Base-by-base conservation (phyloP, 2,113 vertebrate species). In the Numenius arquata region DNA sequence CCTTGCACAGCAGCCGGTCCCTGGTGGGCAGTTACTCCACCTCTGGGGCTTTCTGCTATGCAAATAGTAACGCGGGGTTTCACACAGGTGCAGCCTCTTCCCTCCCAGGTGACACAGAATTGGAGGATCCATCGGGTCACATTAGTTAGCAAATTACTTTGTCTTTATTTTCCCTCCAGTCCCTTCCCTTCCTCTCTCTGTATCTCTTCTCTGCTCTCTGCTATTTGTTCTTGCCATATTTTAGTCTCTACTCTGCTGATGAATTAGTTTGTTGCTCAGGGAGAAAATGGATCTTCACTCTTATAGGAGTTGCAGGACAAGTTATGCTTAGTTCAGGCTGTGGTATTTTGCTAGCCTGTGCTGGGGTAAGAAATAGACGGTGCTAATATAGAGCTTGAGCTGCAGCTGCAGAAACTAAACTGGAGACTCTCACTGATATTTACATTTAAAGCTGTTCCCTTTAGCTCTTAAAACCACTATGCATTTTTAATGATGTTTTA, bases 221-320 rank as follows among this genome's bases (percentile, higher is more conserved):
- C 92, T 95, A 74, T 96, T 95, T 91, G 89, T 95, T 95, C 84
- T 87, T 97, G 91, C 90, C 66, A 47, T 2, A 0, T 92, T 95
- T 92, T 89, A 45, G 76, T 85, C 48, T 66, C 72, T 74, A 3
- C 76, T 79, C 56, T 78, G 62, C 73, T 95, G 95, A 97, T 96
- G 89, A 93, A 95, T 95, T 96, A 96, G 90, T 34, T 62, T 82
- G 70, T 53, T 97, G 81, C 92, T 92, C 74, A 62, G 66, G 84
- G 74, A 96, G 94, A 95, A 96, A 96, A 96, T 88, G 92, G 90
- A 95, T 96, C 87, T 92, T 96, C 38, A 1, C 75, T 95, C 87
- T 83, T 70, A 62, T 26, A 88, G 81, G 74, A 93, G 94, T 89
- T 96, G 81, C 55, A 83, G 73, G 74, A 88, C 87, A 85, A 95